phyloP scores from a whole-genome alignment of 2,113 vertebrate species.

The Hydrolagus affinis region DNA sequence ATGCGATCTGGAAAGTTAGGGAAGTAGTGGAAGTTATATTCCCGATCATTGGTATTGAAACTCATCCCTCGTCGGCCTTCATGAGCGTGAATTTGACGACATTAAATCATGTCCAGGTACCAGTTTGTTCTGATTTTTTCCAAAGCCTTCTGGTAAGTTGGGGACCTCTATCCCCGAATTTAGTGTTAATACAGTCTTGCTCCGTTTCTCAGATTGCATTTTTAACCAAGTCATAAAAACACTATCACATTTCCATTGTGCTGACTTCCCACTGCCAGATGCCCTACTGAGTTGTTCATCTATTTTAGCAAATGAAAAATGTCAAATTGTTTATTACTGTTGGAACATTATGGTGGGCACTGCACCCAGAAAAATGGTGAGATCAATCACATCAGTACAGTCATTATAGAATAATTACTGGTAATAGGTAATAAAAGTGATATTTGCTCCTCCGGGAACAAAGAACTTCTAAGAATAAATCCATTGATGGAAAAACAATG shows the following conservation, averaged over 20 bases:
- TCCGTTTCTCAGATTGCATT: not conserved
- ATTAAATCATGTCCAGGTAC: no score
- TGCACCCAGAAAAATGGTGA: constrained; percentile 11
- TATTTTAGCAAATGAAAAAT: constrained; percentile 12
- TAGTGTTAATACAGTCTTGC: not conserved
- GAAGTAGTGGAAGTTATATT: no score
- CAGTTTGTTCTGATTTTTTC: not conserved
- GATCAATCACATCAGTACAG: not conserved
- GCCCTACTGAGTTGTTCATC: not conserved
- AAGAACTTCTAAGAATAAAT: not conserved
- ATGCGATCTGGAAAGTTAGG: no score
- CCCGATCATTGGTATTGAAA: no score
- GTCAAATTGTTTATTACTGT: not conserved
- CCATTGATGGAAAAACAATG: not conserved
- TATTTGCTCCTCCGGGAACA: not conserved
- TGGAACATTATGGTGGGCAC: not conserved
- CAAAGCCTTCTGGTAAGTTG: not conserved
- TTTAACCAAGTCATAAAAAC: constrained; percentile 5
- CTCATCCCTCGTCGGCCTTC: no score
- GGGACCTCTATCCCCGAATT: not conserved
- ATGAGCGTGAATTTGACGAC: no score
- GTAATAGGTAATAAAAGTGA: not conserved
- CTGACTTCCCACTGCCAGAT: not conserved
- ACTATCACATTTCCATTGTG: constrained; percentile 12
- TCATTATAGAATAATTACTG: constrained; percentile 2